Percentiles rank a stretch among this genome's conserved stretches.
phyloP scores from a whole-genome alignment of 2,888 invertebrate species.

The Trichopoda pennipes region DNA sequence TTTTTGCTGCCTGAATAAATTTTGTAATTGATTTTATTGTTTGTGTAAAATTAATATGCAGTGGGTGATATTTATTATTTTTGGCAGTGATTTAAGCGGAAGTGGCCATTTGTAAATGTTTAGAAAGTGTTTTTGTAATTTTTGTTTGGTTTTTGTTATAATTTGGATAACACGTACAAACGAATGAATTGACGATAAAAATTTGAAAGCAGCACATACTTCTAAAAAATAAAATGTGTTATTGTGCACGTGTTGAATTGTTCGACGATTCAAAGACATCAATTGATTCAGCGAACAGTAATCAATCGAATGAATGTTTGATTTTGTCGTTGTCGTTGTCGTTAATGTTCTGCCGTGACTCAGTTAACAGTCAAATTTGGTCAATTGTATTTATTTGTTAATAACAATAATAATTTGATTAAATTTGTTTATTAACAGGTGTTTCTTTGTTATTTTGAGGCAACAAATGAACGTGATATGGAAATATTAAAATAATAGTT shows the following conservation, averaged over 20 bases:
- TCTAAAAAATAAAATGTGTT: conserved; percentile 55
- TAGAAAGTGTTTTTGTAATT: conserved; percentile 61
- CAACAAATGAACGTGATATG: conserved; percentile 46
- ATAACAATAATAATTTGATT: conserved; percentile 64
- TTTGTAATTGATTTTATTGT: conserved; percentile 7
- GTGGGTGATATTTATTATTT: conserved; percentile 42
- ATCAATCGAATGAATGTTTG: conserved; percentile 17
- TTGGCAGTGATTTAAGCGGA: conserved; percentile 63
- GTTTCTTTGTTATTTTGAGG: conserved; percentile 65
- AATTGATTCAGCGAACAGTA: background rate
- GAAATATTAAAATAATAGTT: conserved; percentile 25
- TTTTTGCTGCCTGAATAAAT: background rate
- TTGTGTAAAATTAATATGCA: conserved; percentile 58
- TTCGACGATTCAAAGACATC: conserved; percentile 35
- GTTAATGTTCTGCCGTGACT: conserved; percentile 29
- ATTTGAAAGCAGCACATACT: conserved; percentile 10
- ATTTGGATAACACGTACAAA: conserved; percentile 64
- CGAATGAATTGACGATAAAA: background rate
- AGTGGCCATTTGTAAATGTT: conserved; percentile 64
- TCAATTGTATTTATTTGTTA: conserved; percentile 58
- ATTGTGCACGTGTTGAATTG: conserved; percentile 61
- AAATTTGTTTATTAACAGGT: conserved; percentile 67
- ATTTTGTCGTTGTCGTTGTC: conserved; percentile 7
- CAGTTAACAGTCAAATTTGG: conserved; percentile 36
- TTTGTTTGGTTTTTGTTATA: conserved; percentile 43